Percentiles rank a stretch among this genome's conserved stretches.
These are phyloP conservation scores for Propithecus coquereli DNA, from an alignment of 2,113 vertebrate genomes.

Conservation along the genomic window DNA sequence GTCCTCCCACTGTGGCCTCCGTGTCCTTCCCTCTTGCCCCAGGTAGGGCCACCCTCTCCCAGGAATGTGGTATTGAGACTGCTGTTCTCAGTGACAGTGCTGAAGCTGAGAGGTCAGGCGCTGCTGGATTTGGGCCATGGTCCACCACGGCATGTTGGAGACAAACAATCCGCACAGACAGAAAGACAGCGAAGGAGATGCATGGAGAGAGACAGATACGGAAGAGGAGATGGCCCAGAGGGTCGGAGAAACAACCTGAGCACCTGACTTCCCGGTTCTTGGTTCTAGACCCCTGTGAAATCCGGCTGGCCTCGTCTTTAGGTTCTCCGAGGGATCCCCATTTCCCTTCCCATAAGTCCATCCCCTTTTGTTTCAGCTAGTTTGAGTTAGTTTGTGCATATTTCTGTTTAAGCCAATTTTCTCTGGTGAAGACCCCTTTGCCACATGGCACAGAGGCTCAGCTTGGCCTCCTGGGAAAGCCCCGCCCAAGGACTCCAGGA, in stretches of 20 bases:
- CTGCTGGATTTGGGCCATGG: neutral
- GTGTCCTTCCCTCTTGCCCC: neutral
- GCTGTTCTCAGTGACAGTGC: neutral
- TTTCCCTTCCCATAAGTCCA: neutral
- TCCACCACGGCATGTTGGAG: neutral
- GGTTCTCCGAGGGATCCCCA: neutral
- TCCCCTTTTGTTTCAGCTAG: neutral
- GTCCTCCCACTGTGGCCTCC: neutral
- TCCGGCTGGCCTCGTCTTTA: neutral
- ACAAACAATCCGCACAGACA: neutral
- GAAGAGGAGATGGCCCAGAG: neutral
- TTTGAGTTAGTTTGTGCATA: neutral
- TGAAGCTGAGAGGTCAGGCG: neutral
- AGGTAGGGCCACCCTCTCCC: neutral
- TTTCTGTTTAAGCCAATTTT: neutral
- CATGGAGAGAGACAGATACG: neutral
- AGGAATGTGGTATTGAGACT: neutral
- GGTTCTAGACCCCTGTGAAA: neutral
- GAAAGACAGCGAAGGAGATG: neutral
- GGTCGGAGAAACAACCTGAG: neutral
- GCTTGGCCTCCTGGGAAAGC: neutral
- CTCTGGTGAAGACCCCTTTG: neutral
- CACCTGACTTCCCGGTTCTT: neutral
- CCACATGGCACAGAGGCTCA: neutral
- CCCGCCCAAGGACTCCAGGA: neutral